These are phyloP conservation scores for Lepidurus arcticus DNA, from an alignment of 1,140 invertebrate species.

Conservation along the genomic window DNA sequence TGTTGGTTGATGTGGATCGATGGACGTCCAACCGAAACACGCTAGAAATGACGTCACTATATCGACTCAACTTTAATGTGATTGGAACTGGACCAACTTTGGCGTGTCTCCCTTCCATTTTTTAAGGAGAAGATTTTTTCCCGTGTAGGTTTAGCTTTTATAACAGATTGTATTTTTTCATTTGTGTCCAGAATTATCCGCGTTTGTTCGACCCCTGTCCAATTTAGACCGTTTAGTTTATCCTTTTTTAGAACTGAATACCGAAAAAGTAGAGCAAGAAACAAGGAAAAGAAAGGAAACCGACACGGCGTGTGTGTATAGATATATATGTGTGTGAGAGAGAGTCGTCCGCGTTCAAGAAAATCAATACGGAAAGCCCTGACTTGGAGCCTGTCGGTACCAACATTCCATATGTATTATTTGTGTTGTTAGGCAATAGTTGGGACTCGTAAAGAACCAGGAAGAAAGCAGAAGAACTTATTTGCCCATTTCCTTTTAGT, in stretches of 20 bases:
- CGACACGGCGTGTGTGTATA: background rate
- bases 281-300: background rate
- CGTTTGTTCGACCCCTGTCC: background rate
- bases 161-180: background rate
- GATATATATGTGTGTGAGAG: background rate
- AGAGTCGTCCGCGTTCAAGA: background rate
- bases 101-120: background rate
- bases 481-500: background rate
- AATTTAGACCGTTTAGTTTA: background rate
- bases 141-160: background rate
- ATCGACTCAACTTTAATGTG: background rate
- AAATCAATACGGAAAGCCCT: slow-evolving; percentile 13
- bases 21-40: background rate
- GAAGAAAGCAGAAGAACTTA: background rate
- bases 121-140: background rate
- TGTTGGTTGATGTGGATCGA: background rate
- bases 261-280: background rate
- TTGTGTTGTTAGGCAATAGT: slow-evolving; percentile 19
- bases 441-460: background rate
- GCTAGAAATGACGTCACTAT: background rate
- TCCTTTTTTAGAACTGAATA: background rate
- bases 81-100: background rate
- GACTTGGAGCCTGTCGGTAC: slow-evolving; percentile 17
- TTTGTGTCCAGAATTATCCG: background rate
- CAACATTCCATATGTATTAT: slow-evolving; percentile 12